Evolutionary conservation across 2,113 vertebrate genomes (phyloP), one percentile per base, ranked within the genome.

Genomic region (Oryzias melastigma): DNA sequence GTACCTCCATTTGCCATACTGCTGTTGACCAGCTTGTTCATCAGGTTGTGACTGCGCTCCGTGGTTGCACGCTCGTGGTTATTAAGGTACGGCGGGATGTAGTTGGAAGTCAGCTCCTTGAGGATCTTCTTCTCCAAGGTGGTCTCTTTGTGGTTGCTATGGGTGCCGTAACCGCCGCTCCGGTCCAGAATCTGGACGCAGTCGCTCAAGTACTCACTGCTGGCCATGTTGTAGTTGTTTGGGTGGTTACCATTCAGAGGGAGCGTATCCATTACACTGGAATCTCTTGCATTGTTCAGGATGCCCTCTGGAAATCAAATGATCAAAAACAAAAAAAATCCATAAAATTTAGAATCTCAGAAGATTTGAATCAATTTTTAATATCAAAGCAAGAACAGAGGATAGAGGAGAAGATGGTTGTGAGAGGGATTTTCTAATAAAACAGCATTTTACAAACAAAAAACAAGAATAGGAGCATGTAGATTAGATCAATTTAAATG

Each of bases 221-320:
- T 92, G 88, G 95, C 94, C 87, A 98, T 94, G 90, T 92, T 96
- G 92, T 98, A 99, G 92, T 95, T 98, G 91, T 98, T 99, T 89
- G 92, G 94, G 65, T 99, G 96, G 95, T 97, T 98, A 91, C 97
- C 97, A 89, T 99, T 99, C 85, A 99, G 96, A 88, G 96, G 97
- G 90, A 99, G 96, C 68, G 97, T 99, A 91, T 99, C 97, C 97
- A 97, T 99, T 87, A 98, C 95, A 89, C 95, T 98, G 94, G 97
- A 95, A 94, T 99, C 97, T 90, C 96, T 96, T 79, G 95, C 94
- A 91, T 98, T 99, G 94, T 98, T 98, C 93, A 99, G 93, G 91
- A 98, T 95, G 89, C 95, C 94, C 94, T 99, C 97, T 99, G 94
- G 87, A 93, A 41, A 61, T 51, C 16, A 73, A 71, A 27, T 27